A percentile compares a stretch with the other conserved stretches of the same genome.
Conservation (phyloP, 2,797 vertebrate species). For the Gallinago stenura region DNA sequence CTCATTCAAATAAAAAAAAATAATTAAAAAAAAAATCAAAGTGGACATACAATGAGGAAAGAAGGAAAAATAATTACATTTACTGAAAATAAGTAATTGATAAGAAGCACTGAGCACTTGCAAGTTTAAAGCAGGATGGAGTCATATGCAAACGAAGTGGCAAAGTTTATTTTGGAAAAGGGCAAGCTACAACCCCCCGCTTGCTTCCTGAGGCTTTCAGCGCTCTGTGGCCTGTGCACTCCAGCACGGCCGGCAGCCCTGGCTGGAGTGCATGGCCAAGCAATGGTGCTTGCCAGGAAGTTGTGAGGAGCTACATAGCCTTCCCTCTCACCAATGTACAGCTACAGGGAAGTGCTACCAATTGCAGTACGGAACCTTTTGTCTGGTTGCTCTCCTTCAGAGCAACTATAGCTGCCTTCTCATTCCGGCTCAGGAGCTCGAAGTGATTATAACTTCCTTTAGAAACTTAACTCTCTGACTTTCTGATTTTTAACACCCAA, state of each 20-base stretch:
- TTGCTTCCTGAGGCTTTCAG: background rate
- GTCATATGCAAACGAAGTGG: background rate
- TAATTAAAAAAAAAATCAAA: background rate
- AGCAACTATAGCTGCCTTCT: slow-evolving; percentile 35
- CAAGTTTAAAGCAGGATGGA: background rate
- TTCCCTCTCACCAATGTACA: background rate
- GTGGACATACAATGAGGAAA: rapidly evolving
- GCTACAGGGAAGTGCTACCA: background rate
- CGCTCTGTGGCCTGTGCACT: background rate
- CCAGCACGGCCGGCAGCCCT: background rate
- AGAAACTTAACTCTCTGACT: slow-evolving; percentile 77
- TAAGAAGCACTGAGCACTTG: background rate
- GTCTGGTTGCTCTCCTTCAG: slow-evolving; percentile 30
- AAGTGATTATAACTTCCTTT: slow-evolving; percentile 72
- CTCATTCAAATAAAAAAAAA: background rate
- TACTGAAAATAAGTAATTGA: background rate
- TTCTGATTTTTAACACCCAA: slow-evolving; percentile 80
- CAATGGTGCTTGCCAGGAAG: background rate
- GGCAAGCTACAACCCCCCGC: background rate
- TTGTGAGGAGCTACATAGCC: background rate
- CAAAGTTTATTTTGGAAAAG: background rate
- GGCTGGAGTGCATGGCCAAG: background rate
- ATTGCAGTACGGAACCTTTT: background rate
- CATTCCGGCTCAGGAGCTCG: slow-evolving; percentile 57
- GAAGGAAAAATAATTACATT: background rate